Evolutionary conservation across 2,797 vertebrate genomes (phyloP), one percentile per base, ranked within the genome.

Genomic region (Peromyscus eremicus): DNA sequence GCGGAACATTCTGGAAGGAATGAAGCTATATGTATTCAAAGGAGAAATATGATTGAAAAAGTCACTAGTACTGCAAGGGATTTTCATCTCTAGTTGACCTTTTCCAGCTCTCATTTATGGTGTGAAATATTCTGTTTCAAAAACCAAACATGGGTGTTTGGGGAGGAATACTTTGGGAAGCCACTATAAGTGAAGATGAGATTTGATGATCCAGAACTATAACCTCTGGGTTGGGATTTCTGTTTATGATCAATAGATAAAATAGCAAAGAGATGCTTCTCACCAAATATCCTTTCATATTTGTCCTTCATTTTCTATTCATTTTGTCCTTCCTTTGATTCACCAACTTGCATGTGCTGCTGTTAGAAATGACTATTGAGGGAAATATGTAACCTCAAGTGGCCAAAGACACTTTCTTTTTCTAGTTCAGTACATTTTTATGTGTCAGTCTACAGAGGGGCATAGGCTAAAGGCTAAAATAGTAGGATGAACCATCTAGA

Each of bases 41-140:
- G 64, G 68, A 83, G 76, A 97, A 96, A 94, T 92, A 90, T 84
- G 89, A 94, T 93, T 79, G 43, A 90, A 95, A 97, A 97, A 97
- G 57, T 92, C 77, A 96, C 94, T 97, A 97, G 84, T 79, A 92
- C 9, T 91, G 71, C 66, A 95, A 96, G 32, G 29, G 29, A 92
- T 96, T 97, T 97, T 94, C 82, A 97, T 97, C 49, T 84, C 82
- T 97, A 95, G 64, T 97, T 98, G 96, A 96, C 89, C 87, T 97
- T 97, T 98, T 94, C 73, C 81, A 89, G 37, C 49, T 95, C 43
- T 88, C 68, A 96, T 97, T 97, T 95, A 97, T 75, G 62, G 60
- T 81, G 83, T 92, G 91, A 92, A 97, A 96, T 96, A 97, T 84
- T 92, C 81, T 90, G 75, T 95, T 97, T 95, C 94, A 95, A 94